Percentiles rank a stretch among this genome's conserved stretches.
phyloP scores from a whole-genome alignment of 2,797 vertebrate genomes.

The Phoeniculus purpureus region DNA sequence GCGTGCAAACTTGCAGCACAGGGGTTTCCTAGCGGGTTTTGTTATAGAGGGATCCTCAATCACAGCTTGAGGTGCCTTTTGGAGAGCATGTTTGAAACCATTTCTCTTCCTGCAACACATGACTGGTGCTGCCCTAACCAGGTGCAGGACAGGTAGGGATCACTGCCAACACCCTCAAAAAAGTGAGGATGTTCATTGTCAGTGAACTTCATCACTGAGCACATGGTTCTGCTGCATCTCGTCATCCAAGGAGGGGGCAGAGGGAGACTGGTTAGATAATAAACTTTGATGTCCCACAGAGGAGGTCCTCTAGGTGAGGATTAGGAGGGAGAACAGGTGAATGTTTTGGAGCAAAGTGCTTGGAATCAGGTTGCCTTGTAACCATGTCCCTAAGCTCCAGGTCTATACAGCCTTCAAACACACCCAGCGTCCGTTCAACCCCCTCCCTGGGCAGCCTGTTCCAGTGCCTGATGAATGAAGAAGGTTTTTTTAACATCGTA shows the following conservation, averaged over 20 bases:
- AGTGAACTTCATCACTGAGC: background rate
- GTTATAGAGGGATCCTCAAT: background rate
- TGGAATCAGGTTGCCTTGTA: background rate
- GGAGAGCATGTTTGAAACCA: background rate
- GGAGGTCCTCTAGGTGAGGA: background rate
- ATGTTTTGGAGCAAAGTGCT: background rate
- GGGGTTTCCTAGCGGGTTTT: fast-evolving
- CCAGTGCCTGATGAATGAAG: too few relatives aligned
- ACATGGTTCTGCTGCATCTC: background rate
- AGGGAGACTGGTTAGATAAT: background rate
- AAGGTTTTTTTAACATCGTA: too few relatives aligned
- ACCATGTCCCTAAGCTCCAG: too few relatives aligned
- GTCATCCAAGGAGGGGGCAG: background rate
- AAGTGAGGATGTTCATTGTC: background rate
- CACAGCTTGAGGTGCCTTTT: background rate
- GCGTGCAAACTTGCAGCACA: fast-evolving
- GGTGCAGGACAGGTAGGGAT: background rate
- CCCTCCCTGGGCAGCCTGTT: too few relatives aligned
- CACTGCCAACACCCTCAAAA: background rate
- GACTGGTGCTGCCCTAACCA: background rate
- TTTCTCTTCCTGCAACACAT: background rate
- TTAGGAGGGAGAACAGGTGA: background rate
- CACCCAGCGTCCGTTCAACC: too few relatives aligned
- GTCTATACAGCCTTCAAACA: too few relatives aligned
- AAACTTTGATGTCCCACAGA: background rate